Evolutionary conservation across 2,888 invertebrate species (phyloP), one percentile per base, ranked within the genome.

Genomic region (Drosophila stalkeri): DNA sequence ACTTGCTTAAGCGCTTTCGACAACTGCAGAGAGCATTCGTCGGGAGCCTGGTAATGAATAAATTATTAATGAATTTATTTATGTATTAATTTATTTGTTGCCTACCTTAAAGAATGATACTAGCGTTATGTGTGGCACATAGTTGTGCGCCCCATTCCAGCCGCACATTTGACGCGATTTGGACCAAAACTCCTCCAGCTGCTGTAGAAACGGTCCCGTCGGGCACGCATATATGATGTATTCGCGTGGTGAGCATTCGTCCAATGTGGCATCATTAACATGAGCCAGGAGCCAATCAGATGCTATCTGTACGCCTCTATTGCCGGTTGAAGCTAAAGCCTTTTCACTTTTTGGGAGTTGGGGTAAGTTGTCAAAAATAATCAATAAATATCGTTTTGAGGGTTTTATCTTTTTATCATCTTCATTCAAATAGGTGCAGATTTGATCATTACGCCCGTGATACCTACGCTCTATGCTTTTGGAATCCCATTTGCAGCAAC

Each of bases 61-160:
- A 6, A 2, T 11, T 27, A 1, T 39, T 37, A n/a, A 9, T 14
- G 11, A 3, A 41, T 12, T 47, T 5, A 23, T n/a, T 51, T 1
- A 3, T 14, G 5, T 51, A 37, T 12, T 4, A 3, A 14, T 1
- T 33, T 1, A 12, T n/a, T 3, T 16, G 3, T 12, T 9, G 6
- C 33, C 94, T 1, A 97, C 97, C 94, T 97, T 96, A 89, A 98
- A 98, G 93, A 97, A 98, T 16, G 97, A 96, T 64, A 97, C 97
- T 63, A 98, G 94, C 9, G 98, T 98, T 77, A 98, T 96, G 90
- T 98, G 98, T 2, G 98, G 98, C 69, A 97, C 96, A 92, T 96
- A 97, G 92, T 97, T 97, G 89, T 98, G 98, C 1, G 97, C 97
- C 27, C 97, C 97, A 93, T 98, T 98, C 97, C 98, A 97, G 8